Evolutionary conservation across 2,888 invertebrate genomes (phyloP).

Genomic region (Horisme vitalbata): DNA sequence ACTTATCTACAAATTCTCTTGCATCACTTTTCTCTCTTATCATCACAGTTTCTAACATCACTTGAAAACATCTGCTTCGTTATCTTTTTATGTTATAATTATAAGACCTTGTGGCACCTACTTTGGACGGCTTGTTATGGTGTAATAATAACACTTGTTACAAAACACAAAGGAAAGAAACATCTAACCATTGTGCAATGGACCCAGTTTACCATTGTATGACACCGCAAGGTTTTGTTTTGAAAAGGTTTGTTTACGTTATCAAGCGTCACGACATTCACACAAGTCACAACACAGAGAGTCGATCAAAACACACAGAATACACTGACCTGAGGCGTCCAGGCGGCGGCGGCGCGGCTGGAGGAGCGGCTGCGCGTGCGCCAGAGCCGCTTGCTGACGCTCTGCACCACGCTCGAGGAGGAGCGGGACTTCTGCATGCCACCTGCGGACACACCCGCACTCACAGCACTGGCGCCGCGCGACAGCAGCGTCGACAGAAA

Average conservation of each 20-base stretch:
- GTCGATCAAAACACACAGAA: conserved; percentile 25
- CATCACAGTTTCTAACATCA: no score
- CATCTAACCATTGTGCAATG: no score
- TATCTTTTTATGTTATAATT: no score
- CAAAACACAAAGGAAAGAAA: no score
- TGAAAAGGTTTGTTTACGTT: neutral
- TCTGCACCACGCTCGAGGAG: conserved; percentile 92
- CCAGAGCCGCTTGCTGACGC: conserved; percentile 93
- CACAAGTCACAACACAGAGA: neutral
- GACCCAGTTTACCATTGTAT: no score
- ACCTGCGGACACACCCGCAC: conserved; percentile 74
- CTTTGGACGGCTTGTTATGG: no score
- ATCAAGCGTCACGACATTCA: neutral
- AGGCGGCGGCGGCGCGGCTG: conserved; percentile 85
- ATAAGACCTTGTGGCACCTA: no score
- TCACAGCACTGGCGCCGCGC: conserved; percentile 54
- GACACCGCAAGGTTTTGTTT: no score
- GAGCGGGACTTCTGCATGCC: conserved; percentile 96
- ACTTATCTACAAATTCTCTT: no score
- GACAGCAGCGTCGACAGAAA: conserved; percentile 68
- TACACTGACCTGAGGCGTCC: conserved; percentile 93
- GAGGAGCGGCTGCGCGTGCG: conserved; percentile 92
- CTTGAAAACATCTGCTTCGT: no score
- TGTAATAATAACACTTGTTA: no score
- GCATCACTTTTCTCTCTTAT: no score